Conservation (phyloP, 1,140 invertebrate species). For the Bombus breviceps region DNA sequence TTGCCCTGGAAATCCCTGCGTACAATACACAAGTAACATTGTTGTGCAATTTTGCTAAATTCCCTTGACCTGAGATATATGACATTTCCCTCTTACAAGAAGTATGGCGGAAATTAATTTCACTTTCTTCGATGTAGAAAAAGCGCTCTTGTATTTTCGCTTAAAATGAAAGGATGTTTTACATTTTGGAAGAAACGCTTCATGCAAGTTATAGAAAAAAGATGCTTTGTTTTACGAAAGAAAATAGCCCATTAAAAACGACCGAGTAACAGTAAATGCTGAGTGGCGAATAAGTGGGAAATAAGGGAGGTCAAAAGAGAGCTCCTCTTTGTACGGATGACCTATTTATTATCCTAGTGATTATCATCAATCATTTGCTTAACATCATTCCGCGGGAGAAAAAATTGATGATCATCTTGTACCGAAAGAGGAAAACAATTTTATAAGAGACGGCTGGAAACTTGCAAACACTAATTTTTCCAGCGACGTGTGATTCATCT, state of each 20-base stretch:
- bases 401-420: conserved; percentile 17
- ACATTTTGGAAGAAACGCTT: not conserved
- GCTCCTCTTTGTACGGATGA: conserved; percentile 21
- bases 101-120: not conserved
- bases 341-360: conserved; percentile 36
- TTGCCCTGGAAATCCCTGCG: not conserved
- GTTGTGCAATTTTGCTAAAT: not conserved
- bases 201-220: not conserved
- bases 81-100: not conserved
- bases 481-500: not conserved
- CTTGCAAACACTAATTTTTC: not conserved
- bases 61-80: too few species aligned
- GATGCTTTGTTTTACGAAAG: conserved; percentile 1
- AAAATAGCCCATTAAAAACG: conserved; percentile 2
- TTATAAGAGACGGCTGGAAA: not conserved
- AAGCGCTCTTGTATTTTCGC: not conserved
- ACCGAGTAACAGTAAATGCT: not conserved
- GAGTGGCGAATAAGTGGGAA: not conserved
- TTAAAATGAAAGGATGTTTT: not conserved
- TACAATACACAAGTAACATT: not conserved
- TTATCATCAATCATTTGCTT: conserved; percentile 1
- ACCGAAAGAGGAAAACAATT: not conserved
- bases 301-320: conserved; percentile 23
- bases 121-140: not conserved
- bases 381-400: not conserved